Base-by-base conservation (phyloP, 2,888 invertebrate genomes). In the Nemotelus nigrinus region DNA sequence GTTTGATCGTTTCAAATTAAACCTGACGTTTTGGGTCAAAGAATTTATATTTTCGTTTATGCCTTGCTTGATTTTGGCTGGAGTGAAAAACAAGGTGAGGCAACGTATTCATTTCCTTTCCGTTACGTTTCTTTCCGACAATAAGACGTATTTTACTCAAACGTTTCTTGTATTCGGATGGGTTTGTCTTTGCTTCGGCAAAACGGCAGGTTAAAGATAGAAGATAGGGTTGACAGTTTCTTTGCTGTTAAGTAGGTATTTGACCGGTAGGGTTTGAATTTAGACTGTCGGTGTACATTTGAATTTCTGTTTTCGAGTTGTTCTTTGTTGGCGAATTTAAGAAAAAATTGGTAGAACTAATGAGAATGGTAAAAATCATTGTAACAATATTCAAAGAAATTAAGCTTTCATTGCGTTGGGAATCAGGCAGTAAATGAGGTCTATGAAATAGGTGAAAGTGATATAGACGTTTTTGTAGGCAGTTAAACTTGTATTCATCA, bases 11-110 rank as follows among this genome's bases (percentile, higher is more conserved):
- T 48, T 39, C 25, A 68, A 39, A 48, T 68, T 68, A 25, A 50
- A 68, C 67, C 67, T 48, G 25, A 8, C n/a, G 67, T 43, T 68
- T 68, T 41, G 67, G 67, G 67, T 68, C 67, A 68, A 57, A 7
- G 57, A 25, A 7, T 25, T 57, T 10, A 57, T 39, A 60, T 60
- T 43, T 60, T 39, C 41, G 39, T 60, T 60, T 41, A 60, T 60
- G 57, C 57, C 57, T 57, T 57, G 60, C 41, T 7, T 43, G 7
- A 4, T 43, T 39, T 60, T 7, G n/a, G n/a, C 25, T 60, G 60
- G 41, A 41, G 25, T 60, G 7, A 39, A 58, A 25, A 25, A 58
- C 58, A 25, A 58, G 25, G 4, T 58, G 4, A 3, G 4, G 60
- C 25, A n/a, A 58, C 39, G 50, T 50, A 50, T 50, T 50, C 50